Conservation (phyloP, 2,888 invertebrate genomes). For the Panopea generosa region DNA sequence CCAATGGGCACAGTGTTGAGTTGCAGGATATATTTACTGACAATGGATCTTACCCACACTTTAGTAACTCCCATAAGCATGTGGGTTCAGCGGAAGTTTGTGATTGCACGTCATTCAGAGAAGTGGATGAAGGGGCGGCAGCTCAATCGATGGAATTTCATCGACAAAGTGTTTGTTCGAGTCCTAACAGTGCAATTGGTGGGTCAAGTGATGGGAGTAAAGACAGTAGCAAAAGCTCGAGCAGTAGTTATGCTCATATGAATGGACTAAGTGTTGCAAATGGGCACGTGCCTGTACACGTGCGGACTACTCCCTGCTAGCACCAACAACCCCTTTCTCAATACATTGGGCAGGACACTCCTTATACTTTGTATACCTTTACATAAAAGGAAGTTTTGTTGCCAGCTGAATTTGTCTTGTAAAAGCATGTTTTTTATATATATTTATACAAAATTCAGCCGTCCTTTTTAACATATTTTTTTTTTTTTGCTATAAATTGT, state of each 20-base stretch:
- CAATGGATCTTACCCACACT: conserved; percentile 49
- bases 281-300: conserved; percentile 84
- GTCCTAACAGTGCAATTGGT: conserved; percentile 76
- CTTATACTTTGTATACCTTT: too few relatives aligned
- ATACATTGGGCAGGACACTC: neutral
- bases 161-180: conserved; percentile 68
- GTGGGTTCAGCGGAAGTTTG: conserved; percentile 65
- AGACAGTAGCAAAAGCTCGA: conserved; percentile 81
- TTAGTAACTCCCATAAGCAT: conserved; percentile 40
- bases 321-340: conserved; percentile 31
- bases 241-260: conserved; percentile 76
- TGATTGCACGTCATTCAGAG: conserved; percentile 70
- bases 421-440: too few relatives aligned
- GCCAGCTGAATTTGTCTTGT: too few relatives aligned
- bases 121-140: conserved; percentile 50
- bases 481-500: neutral
- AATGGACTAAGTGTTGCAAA: conserved; percentile 81
- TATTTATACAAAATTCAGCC: too few relatives aligned
- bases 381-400: too few relatives aligned
- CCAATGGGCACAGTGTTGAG: conserved; percentile 61
- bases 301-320: conserved; percentile 80
- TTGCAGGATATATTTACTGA: conserved; percentile 59
- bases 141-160: conserved; percentile 56
- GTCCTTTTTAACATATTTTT: conserved; percentile 1
- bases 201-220: conserved; percentile 80